A percentile compares a stretch with the other conserved stretches of the same genome.
Evolutionary conservation across 2,797 vertebrate genomes (phyloP).

Genomic region (Argya squamiceps): DNA sequence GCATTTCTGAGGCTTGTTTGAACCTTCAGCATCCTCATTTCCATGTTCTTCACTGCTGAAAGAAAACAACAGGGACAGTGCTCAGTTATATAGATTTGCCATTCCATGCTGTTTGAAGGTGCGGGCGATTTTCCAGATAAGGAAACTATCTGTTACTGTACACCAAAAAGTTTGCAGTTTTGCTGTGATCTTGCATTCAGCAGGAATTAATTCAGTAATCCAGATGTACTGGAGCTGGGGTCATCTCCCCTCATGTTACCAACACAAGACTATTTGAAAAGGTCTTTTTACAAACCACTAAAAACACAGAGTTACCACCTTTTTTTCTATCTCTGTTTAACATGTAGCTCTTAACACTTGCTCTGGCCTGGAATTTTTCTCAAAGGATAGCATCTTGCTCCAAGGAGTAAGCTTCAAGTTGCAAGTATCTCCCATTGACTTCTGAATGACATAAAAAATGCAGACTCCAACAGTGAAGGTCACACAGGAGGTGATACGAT

Average conservation of each 20-base stretch:
- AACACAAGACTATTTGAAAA: neutral
- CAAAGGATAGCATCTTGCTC: neutral
- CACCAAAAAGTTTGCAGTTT: neutral
- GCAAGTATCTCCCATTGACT: neutral
- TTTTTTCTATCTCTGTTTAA: neutral
- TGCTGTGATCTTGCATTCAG: neutral
- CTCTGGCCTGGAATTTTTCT: neutral
- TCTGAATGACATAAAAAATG: neutral
- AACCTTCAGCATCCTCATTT: neutral
- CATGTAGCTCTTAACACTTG: neutral
- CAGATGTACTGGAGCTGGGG: neutral
- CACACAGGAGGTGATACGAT: neutral
- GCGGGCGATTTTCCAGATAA: neutral
- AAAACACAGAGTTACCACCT: neutral
- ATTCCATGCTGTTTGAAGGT: neutral
- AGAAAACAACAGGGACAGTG: neutral
- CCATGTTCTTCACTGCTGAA: neutral
- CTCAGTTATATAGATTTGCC: neutral
- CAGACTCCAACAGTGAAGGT: neutral
- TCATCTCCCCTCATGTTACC: neutral
- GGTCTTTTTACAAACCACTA: neutral
- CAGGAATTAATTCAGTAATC: neutral
- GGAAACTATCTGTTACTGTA: neutral
- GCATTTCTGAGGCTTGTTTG: neutral
- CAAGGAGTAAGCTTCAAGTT: neutral